Evolutionary conservation across 2,113 vertebrate genomes (phyloP).

Genomic region (Hucho hucho): DNA sequence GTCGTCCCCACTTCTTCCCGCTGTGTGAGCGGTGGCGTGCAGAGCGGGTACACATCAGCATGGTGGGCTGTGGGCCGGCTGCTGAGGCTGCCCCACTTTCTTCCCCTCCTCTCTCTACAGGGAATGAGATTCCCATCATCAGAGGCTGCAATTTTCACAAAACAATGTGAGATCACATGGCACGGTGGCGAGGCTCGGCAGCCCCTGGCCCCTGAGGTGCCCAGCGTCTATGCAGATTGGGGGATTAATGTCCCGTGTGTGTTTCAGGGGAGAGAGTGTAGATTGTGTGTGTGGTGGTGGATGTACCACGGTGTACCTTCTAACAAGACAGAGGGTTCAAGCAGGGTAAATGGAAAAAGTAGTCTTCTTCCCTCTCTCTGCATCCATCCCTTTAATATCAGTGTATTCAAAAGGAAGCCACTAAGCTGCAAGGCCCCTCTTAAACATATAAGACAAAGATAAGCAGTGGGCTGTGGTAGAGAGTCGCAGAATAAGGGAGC

Average conservation of each 20-base stretch:
- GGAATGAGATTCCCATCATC: slow-evolving; percentile 70
- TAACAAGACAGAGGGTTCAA: slow-evolving; percentile 40
- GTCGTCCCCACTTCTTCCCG: slow-evolving; percentile 30
- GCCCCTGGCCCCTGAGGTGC: slow-evolving; percentile 49
- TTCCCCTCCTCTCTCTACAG: slow-evolving; percentile 35
- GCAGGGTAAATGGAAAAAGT: slow-evolving; percentile 23
- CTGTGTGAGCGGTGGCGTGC: too few relatives aligned
- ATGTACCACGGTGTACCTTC: background rate
- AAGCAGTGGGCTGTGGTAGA: slow-evolving; percentile 40
- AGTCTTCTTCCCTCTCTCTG: slow-evolving; percentile 21
- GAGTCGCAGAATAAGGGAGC: slow-evolving; percentile 38
- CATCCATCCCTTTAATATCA: slow-evolving; percentile 52
- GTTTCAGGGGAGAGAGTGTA: too few relatives aligned
- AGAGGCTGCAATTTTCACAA: slow-evolving; percentile 66
- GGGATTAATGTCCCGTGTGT: slow-evolving; percentile 65
- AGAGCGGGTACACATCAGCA: background rate
- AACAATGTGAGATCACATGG: slow-evolving; percentile 65
- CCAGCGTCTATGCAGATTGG: slow-evolving; percentile 67
- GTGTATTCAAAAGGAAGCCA: slow-evolving; percentile 54
- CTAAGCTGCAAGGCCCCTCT: slow-evolving; percentile 41
- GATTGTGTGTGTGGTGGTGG: background rate
- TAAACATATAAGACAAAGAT: slow-evolving; percentile 52
- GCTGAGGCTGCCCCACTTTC: background rate
- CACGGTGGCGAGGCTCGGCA: slow-evolving; percentile 53
- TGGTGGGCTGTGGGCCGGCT: too few relatives aligned